These are phyloP conservation scores for Oncorhynchus tshawytscha DNA, from an alignment of 2,113 vertebrate genomes.

Conservation along the genomic window DNA sequence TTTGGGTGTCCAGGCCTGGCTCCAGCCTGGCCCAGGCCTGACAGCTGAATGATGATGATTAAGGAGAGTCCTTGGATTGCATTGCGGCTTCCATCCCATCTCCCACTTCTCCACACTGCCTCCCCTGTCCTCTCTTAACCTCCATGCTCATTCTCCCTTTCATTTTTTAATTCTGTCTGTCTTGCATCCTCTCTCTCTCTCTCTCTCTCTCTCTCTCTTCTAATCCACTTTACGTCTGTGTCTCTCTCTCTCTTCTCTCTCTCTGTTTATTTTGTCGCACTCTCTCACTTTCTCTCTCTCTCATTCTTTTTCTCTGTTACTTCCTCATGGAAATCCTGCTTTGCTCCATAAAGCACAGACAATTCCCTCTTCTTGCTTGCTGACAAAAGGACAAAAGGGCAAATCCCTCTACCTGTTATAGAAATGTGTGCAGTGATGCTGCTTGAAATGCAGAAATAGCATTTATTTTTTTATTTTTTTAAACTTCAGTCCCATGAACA, in stretches of 20 bases:
- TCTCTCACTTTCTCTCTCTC: background rate
- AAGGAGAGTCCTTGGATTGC: constrained; percentile 53
- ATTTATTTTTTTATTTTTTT: background rate
- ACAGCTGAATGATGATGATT: constrained; percentile 71
- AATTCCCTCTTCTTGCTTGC: constrained; percentile 6
- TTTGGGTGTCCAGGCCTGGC: constrained; percentile 42
- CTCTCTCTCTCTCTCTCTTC: background rate
- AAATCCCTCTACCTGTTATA: background rate
- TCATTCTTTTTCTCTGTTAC: constrained; percentile 8
- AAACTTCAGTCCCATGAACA: background rate
- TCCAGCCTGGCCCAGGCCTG: constrained; percentile 32
- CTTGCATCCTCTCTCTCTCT: background rate
- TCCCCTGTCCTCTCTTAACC: constrained; percentile 4
- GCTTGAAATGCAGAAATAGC: background rate
- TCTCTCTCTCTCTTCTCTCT: background rate
- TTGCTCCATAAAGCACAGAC: constrained; percentile 15
- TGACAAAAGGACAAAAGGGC: constrained; percentile 9
- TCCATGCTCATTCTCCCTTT: background rate
- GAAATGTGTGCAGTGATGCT: background rate
- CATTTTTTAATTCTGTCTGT: background rate
- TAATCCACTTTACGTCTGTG: background rate
- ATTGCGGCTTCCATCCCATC: constrained; percentile 17
- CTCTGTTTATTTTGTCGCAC: background rate
- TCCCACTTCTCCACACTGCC: background rate
- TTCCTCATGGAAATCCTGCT: constrained; percentile 13